Evolutionary conservation across 2,113 vertebrate species (phyloP).

Genomic region (Rynchops niger): DNA sequence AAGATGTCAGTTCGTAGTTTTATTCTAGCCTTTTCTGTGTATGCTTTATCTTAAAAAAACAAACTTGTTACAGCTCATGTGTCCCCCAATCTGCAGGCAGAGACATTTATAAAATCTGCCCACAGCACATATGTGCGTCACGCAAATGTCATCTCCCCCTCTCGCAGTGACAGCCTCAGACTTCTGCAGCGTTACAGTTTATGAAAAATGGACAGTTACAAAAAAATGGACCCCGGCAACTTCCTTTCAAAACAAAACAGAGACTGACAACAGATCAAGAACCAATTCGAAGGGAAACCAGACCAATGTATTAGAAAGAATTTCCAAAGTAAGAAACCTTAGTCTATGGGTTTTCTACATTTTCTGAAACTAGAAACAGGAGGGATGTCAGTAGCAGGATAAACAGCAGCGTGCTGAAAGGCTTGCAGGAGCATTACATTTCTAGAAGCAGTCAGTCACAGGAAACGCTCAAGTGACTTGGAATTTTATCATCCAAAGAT

Average conservation of each 20-base stretch:
- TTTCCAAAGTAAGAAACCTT: background rate
- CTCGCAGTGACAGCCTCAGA: background rate
- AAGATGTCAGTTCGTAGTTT: background rate
- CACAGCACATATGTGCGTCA: slow-evolving; percentile 5
- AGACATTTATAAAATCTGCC: slow-evolving; percentile 28
- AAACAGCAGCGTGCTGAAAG: background rate
- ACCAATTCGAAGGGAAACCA: background rate
- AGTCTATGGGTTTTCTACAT: background rate
- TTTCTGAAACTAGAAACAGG: background rate
- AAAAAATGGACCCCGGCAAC: background rate
- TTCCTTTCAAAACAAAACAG: background rate
- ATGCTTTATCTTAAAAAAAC: background rate
- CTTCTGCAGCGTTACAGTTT: background rate
- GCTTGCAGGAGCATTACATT: background rate
- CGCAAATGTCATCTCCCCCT: slow-evolving; percentile 13
- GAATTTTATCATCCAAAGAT: background rate
- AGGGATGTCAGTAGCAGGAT: background rate
- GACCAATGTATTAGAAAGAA: background rate
- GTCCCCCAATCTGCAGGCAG: background rate
- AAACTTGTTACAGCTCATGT: background rate
- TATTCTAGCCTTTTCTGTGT: background rate
- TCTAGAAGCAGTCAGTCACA: background rate
- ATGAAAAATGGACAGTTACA: background rate
- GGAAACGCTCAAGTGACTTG: background rate
- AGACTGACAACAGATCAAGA: background rate